Percentiles rank a stretch among this genome's conserved stretches.
Evolutionary conservation across 2,888 invertebrate species (phyloP).

Genomic region (Pristionchus exspectatus): DNA sequence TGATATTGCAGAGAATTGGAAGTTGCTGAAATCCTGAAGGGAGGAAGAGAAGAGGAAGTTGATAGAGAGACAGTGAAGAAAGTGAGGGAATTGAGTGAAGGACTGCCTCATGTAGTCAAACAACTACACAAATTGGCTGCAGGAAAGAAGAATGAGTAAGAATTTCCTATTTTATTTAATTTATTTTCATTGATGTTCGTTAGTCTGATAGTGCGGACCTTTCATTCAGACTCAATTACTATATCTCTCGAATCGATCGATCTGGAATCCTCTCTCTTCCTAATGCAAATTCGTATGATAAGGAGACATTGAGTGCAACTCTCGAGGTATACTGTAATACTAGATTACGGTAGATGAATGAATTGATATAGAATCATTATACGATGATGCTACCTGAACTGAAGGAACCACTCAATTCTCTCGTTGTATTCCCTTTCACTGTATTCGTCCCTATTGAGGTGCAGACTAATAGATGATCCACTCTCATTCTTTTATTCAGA

Average conservation of each 20-base stretch:
- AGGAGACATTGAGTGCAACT: constrained; percentile 11
- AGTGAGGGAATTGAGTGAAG: constrained; percentile 27
- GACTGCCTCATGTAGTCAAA: background rate
- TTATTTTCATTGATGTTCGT: background rate
- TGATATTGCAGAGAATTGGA: background rate
- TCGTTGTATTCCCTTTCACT: constrained; percentile 15
- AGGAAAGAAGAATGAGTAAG: constrained; percentile 23
- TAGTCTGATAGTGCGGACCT: background rate
- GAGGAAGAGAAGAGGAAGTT: background rate
- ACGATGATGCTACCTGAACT: constrained; percentile 11
- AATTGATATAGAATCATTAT: background rate
- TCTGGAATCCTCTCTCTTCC: constrained; percentile 4
- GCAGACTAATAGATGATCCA: background rate
- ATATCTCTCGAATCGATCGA: constrained; percentile 32
- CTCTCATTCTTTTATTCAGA: background rate
- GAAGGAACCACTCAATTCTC: constrained; percentile 6
- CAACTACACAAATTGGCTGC: constrained; percentile 15
- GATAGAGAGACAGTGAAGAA: background rate
- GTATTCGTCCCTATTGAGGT: constrained; percentile 27
- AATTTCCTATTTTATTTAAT: background rate
- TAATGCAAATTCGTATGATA: constrained; percentile 16
- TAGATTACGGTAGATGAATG: background rate
- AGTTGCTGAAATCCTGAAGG: background rate
- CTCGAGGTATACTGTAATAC: constrained; percentile 11
- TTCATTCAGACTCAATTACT: background rate